Evolutionary conservation across 2,113 vertebrate species (phyloP).

Genomic region (Eleginops maclovinus): DNA sequence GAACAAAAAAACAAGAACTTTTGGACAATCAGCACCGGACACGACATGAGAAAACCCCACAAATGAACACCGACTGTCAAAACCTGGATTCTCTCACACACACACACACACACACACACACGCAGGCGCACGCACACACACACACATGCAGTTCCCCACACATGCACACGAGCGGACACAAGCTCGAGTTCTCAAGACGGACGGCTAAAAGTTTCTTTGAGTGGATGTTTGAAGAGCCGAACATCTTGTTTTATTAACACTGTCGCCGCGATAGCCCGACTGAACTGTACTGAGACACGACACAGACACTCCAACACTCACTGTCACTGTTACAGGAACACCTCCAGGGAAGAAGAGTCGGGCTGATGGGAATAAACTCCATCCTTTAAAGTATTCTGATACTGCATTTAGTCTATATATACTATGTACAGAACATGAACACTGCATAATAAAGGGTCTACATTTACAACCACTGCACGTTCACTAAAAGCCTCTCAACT

Average conservation of each 20-base stretch:
- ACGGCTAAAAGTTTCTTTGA: constrained; percentile 20
- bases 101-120: constrained; percentile 14
- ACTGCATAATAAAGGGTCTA: constrained; percentile 63
- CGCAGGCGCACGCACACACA: constrained; percentile 12
- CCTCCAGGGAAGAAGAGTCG: constrained; percentile 50
- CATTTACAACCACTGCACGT: constrained; percentile 68
- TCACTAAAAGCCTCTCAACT: constrained; percentile 64
- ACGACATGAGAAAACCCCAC: constrained; percentile 40
- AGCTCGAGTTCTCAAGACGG: constrained; percentile 18
- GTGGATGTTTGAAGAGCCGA: constrained; percentile 53
- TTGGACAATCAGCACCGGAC: constrained; percentile 68
- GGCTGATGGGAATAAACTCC: constrained; percentile 60
- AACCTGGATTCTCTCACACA: constrained; percentile 9
- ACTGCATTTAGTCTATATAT: constrained; percentile 68
- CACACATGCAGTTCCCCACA: constrained; percentile 50
- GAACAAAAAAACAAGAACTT: constrained; percentile 53
- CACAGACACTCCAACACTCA: constrained; percentile 61
- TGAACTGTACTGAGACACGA: constrained; percentile 58
- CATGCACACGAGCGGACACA: constrained; percentile 35
- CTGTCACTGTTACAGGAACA: constrained; percentile 62
- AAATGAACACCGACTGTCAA: constrained; percentile 43
- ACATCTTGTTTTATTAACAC: constrained; percentile 58
- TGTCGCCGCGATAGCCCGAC: constrained; percentile 53
- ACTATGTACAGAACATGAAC: constrained; percentile 73
- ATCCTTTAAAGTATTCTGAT: constrained; percentile 33